Percentiles rank a stretch among this genome's conserved stretches.
These are phyloP conservation scores for Orcinus orca DNA, from an alignment of 2,113 vertebrate species.

Conservation along the genomic window DNA sequence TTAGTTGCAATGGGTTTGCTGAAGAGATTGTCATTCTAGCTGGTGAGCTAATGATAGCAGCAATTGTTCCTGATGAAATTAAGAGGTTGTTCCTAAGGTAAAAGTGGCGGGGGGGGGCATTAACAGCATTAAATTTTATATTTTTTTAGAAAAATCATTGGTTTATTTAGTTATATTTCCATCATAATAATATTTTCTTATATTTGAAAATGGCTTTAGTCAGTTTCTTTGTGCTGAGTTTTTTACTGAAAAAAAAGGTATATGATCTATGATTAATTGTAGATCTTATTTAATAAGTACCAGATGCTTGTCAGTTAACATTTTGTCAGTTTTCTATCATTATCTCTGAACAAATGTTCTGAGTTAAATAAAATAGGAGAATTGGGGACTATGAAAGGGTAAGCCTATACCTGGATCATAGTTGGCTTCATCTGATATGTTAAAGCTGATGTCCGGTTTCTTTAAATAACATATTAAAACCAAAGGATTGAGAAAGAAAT, in stretches of 20 bases:
- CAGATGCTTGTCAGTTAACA: conserved; percentile 64
- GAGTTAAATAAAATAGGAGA: conserved; percentile 61
- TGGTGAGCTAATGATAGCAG: background rate
- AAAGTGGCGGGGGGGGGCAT: background rate
- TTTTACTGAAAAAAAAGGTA: conserved; percentile 51
- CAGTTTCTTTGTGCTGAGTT: conserved; percentile 19
- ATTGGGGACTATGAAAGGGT: background rate
- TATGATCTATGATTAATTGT: conserved; percentile 63
- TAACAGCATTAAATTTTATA: background rate
- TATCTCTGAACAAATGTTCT: conserved; percentile 70
- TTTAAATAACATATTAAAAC: conserved; percentile 51
- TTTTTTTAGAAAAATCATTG: background rate
- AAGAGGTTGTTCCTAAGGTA: background rate
- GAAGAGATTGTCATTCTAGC: background rate
- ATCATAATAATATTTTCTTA: conserved; percentile 42
- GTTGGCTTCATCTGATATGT: conserved; percentile 55
- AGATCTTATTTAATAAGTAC: conserved; percentile 40
- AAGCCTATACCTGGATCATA: conserved; percentile 26
- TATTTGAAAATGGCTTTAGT: conserved; percentile 50
- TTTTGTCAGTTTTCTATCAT: conserved; percentile 72
- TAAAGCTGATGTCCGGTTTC: conserved; percentile 23
- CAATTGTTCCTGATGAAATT: background rate
- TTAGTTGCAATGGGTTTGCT: background rate
- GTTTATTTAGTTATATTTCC: background rate
- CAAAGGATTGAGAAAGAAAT: background rate